Conservation (phyloP, 2,888 invertebrate species). For the Mycalesis mineus region DNA sequence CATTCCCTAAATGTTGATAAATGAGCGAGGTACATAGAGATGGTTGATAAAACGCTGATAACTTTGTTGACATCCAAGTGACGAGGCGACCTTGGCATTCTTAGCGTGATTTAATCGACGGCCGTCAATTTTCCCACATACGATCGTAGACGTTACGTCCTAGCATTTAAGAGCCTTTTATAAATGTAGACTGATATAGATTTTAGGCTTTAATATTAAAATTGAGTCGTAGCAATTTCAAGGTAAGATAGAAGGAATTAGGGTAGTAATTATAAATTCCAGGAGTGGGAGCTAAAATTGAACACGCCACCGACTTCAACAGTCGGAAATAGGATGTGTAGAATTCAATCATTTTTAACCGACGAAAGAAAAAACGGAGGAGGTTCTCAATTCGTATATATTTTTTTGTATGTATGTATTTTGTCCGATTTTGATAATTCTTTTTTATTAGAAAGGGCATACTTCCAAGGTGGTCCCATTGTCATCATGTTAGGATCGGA, state of each 20-base stretch:
- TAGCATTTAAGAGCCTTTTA: neutral
- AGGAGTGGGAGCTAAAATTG: too few relatives aligned
- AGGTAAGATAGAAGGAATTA: neutral
- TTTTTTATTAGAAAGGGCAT: too few relatives aligned
- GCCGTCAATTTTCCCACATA: neutral
- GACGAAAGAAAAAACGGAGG: too few relatives aligned
- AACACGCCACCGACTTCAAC: too few relatives aligned
- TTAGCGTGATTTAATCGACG: slow-evolving; percentile 2
- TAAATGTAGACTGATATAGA: neutral
- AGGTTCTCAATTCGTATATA: too few relatives aligned
- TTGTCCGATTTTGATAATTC: too few relatives aligned
- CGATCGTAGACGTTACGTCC: neutral
- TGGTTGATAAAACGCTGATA: slow-evolving; percentile 13
- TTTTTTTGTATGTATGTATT: too few relatives aligned
- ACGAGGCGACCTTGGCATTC: slow-evolving; percentile 21
- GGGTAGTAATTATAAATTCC: too few relatives aligned
- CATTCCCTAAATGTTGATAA: slow-evolving; percentile 2
- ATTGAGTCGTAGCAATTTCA: neutral
- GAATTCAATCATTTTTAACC: too few relatives aligned
- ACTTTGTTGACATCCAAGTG: slow-evolving; percentile 13
- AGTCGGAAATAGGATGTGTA: too few relatives aligned
- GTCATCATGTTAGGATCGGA: too few relatives aligned
- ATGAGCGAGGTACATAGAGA: neutral
- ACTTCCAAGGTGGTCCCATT: too few relatives aligned
- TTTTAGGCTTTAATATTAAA: neutral